These are phyloP conservation scores for Rhipidura dahli DNA, from an alignment of 2,113 vertebrate species.

Conservation along the genomic window DNA sequence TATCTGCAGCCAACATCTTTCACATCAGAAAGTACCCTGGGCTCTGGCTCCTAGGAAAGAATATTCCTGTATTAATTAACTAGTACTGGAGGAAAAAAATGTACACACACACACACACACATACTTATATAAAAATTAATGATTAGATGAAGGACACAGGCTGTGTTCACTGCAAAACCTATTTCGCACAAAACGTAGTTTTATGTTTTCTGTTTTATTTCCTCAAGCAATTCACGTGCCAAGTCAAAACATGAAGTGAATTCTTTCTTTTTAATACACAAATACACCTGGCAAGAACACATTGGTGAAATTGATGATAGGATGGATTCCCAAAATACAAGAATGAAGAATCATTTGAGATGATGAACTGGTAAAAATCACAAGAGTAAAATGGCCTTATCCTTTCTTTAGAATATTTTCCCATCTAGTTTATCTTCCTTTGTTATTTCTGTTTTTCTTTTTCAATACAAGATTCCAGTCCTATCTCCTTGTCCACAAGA, in stretches of 20 bases:
- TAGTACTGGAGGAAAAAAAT: background rate
- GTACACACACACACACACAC: rapidly evolving
- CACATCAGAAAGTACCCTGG: background rate
- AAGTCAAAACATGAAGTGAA: conserved; percentile 27
- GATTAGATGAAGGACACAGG: background rate
- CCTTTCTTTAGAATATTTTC: background rate
- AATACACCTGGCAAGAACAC: conserved; percentile 25
- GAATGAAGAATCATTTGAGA: background rate
- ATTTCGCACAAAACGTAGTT: background rate
- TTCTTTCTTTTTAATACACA: background rate
- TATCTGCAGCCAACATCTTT: background rate
- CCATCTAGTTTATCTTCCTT: background rate
- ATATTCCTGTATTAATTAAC: background rate
- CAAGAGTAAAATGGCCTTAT: background rate
- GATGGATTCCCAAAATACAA: background rate
- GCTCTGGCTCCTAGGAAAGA: background rate
- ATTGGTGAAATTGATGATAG: background rate
- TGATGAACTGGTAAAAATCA: conserved; percentile 1
- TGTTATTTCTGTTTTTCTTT: background rate
- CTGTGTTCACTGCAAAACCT: background rate
- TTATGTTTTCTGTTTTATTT: background rate
- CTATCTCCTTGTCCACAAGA: background rate
- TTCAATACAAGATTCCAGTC: background rate
- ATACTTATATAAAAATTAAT: background rate
- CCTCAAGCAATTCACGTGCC: conserved; percentile 13